These are phyloP conservation scores for Fragum sueziense DNA, from an alignment of 2,888 invertebrate species.

Conservation along the genomic window DNA sequence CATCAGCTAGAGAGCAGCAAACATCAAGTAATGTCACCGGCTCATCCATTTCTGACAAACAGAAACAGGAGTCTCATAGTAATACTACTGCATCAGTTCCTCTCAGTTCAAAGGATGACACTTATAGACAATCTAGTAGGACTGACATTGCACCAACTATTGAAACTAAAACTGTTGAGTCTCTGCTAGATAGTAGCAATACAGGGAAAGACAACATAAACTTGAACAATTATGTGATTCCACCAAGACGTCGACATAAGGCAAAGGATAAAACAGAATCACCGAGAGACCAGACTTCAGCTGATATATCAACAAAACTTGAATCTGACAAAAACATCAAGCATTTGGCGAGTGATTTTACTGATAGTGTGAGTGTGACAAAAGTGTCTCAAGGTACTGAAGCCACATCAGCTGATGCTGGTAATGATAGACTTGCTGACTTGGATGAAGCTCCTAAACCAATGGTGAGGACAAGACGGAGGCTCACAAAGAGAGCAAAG, in stretches of 20 bases:
- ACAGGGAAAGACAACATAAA: not conserved
- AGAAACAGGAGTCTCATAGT: no score
- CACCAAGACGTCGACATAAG: conserved; percentile 14
- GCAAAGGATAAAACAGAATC: not conserved
- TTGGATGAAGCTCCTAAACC: conserved; percentile 20
- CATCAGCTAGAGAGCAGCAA: no score
- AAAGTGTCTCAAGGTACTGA: not conserved
- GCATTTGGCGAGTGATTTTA: not conserved
- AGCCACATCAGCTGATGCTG: not conserved
- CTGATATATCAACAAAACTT: not conserved
- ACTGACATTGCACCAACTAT: no score
- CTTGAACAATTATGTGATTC: not conserved
- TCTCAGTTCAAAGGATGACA: no score
- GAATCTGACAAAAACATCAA: not conserved
- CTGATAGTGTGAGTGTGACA: not conserved
- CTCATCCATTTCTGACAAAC: not conserved
- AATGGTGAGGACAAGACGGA: conserved; percentile 33
- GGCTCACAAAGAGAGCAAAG: conserved; percentile 37
- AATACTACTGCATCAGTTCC: no score
- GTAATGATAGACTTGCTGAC: not conserved
- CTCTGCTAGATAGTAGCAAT: not conserved
- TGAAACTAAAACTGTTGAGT: no score
- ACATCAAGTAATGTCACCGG: not conserved
- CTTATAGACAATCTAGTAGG: no score
- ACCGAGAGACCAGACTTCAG: not conserved